Evolutionary conservation across 37 sponge, comb jelly and placozoan species (phyloP), one percentile per base, ranked within the genome.

Genomic region (Hexactinellida sp.): DNA sequence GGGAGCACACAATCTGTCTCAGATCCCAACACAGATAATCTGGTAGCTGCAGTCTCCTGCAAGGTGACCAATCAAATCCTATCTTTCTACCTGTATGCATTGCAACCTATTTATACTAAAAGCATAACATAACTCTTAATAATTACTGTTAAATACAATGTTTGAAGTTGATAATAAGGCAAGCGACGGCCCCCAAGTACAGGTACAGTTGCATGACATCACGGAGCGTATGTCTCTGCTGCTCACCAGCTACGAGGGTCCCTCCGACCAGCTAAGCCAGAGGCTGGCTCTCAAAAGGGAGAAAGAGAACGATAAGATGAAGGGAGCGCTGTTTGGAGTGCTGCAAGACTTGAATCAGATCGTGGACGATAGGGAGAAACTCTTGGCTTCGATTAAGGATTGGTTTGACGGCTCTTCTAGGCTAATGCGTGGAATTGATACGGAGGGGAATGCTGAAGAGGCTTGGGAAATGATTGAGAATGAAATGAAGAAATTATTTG

Each of bases 31-130:
- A 37, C 63, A n/a, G 36, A 86, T 24, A 91, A 97, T 39, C 82
- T 97, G 51, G 92, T 94, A 0, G 90, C 91, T n/a, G 89, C 89
- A 83, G 95, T 97, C 5, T 97, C 98, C 37, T 86, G 89, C 37
- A 89, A 88, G 87, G 96, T 93, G 34, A 25, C 76, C 76, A 63
- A 63, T 63, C 76, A 63, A 63, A 25, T 63, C 76, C 3, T 28
- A 10, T 63, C 3, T 28, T 32, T 63, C n/a, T n/a, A n/a, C n/a
- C n/a, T n/a, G n/a, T n/a, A n/a, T n/a, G n/a, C n/a, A n/a, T n/a
- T n/a, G n/a, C n/a, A n/a, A n/a, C n/a, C n/a, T n/a, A n/a, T n/a
- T n/a, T n/a, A n/a, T n/a, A n/a, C n/a, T n/a, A n/a, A n/a, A n/a
- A n/a, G 30, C 21, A 63, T 23, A 63, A 63, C 16, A n/a, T n/a